Base-by-base conservation (phyloP, 2,797 vertebrate species). In the Pipistrellus pipistrellus region DNA sequence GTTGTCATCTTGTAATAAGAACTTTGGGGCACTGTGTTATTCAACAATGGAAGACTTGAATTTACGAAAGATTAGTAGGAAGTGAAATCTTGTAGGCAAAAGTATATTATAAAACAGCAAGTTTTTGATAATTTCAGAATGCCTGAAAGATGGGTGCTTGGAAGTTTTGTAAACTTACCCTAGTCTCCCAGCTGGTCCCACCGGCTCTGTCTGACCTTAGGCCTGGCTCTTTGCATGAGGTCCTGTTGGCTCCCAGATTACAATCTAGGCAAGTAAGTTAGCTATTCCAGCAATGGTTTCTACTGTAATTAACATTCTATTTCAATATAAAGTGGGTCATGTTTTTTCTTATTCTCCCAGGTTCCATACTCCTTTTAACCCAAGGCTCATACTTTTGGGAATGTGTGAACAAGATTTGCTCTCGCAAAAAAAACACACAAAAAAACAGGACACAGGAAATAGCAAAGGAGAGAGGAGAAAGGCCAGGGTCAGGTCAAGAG, bases 401-500 rank as follows among this genome's bases (percentile, higher is more conserved):
- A 72, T 78, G 41, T 87, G 68, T 57, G 21, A 86, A 76, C 80
- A 64, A 77, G 27, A 85, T 86, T 80, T 90, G 81, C 44, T 90
- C 85, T 44, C 1, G 2, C 48, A 88, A 91, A 95, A 69, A 77
- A 96, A 95, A 88, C 68, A 91, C 35, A 35, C 35, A 41, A 41
- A 41, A 41, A 41, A 95, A 86, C 72, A 89, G 23, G 75, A 93
- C 69, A 48, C 77, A 85, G 90, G 92, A 96, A 96, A 90, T 85
- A 90, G 88, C 85, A 85, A 83, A 90, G 80, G 64, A 78, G 11
- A 89, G 85, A 88, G 44, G 81, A 83, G 53, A 25, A 91, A 81
- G 57, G 75, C 59, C 85, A 92, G 66, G 62, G 59, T 76, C 53
- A 46, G 86, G 95, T 85, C 96, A 96, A 85, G n/a, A 81, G 76